phyloP scores from a whole-genome alignment of 2,888 invertebrate species.

The Trilocha varians region DNA sequence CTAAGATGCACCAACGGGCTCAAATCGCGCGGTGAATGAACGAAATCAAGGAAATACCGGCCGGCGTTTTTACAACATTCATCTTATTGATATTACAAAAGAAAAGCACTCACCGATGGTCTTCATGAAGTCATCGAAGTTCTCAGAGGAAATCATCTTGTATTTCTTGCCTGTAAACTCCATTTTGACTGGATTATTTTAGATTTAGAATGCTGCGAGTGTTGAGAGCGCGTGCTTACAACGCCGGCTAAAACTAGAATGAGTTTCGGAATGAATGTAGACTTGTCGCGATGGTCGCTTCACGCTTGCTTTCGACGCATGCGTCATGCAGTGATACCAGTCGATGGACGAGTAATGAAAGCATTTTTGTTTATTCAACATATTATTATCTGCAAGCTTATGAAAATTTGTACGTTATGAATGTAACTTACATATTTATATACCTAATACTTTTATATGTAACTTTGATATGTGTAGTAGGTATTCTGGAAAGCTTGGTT shows the following conservation, averaged over 20 bases:
- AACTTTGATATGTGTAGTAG: too few relatives aligned
- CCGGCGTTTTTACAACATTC: constrained; percentile 34
- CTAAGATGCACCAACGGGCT: too few relatives aligned
- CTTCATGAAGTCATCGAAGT: constrained; percentile 94
- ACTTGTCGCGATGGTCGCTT: constrained; percentile 10
- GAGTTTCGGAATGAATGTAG: constrained; percentile 17
- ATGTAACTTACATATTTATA: too few relatives aligned
- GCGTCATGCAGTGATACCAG: constrained; percentile 14
- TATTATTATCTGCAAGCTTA: neutral
- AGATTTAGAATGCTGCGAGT: constrained; percentile 14
- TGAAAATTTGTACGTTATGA: too few relatives aligned
- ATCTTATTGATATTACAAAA: constrained; percentile 15
- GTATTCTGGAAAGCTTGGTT: too few relatives aligned
- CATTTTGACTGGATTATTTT: constrained; percentile 36
- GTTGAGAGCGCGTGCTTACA: constrained; percentile 20
- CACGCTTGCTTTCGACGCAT: constrained; percentile 29
- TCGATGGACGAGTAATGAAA: neutral
- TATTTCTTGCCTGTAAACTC: constrained; percentile 81
- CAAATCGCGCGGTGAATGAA: neutral
- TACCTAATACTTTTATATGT: too few relatives aligned
- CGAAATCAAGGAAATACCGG: constrained; percentile 26
- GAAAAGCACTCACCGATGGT: constrained; percentile 79
- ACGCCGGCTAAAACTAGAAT: constrained; percentile 48
- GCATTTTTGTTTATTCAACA: neutral
- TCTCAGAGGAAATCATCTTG: constrained; percentile 84